Evolutionary conservation across 1,140 invertebrate species (phyloP).

Genomic region (Nixonia krombeini): DNA sequence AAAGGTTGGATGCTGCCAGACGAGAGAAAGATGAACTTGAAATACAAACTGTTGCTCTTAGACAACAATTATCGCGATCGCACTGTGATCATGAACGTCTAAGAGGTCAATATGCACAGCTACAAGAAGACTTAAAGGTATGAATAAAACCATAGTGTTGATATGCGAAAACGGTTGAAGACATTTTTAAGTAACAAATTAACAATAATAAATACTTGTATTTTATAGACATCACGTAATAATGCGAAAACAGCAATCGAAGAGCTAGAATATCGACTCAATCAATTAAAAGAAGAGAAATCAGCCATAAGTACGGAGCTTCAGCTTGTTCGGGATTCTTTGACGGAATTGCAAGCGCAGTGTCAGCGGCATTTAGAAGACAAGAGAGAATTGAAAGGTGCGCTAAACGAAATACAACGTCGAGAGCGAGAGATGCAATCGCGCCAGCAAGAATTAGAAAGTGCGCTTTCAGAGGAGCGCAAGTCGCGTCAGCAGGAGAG

Average conservation of each 20-base stretch:
- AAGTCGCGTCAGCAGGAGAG: slow-evolving; percentile 76
- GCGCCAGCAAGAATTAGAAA: slow-evolving; percentile 73
- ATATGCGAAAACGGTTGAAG: no score
- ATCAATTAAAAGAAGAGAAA: slow-evolving; percentile 82
- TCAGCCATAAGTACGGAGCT: slow-evolving; percentile 79
- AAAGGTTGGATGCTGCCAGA: slow-evolving; percentile 79
- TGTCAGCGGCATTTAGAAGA: slow-evolving; percentile 84
- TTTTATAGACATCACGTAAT: slow-evolving; percentile 77
- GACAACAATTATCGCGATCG: slow-evolving; percentile 82
- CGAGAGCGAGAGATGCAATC: slow-evolving; percentile 76
- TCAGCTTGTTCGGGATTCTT: slow-evolving; percentile 80
- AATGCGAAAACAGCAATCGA: slow-evolving; percentile 86
- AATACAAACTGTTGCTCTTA: slow-evolving; percentile 79
- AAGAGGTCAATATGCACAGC: slow-evolving; percentile 79
- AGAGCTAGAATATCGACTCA: slow-evolving; percentile 84
- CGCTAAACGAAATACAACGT: slow-evolving; percentile 78
- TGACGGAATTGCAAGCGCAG: slow-evolving; percentile 80
- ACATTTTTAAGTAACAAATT: neutral
- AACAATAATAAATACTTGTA: no score
- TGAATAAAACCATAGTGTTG: neutral
- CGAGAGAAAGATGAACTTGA: slow-evolving; percentile 80
- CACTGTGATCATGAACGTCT: slow-evolving; percentile 83
- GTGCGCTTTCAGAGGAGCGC: slow-evolving; percentile 75
- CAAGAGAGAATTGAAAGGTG: slow-evolving; percentile 79
- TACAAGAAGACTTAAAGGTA: slow-evolving; percentile 86